Evolutionary conservation across 2,797 vertebrate genomes (phyloP).

Genomic region (Zalophus californianus): DNA sequence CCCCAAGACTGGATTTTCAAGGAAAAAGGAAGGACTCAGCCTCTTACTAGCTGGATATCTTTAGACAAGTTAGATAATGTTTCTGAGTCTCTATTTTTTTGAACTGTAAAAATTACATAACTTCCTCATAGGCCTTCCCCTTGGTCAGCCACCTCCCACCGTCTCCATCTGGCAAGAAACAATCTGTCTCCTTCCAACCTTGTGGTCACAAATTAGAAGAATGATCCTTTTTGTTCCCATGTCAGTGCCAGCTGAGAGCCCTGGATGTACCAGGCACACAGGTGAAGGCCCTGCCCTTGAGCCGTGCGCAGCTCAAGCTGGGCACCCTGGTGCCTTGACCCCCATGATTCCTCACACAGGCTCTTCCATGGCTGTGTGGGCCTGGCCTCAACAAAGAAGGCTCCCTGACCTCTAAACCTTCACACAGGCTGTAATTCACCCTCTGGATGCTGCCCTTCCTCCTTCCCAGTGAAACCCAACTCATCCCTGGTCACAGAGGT

Average conservation of each 20-base stretch:
- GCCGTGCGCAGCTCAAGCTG: neutral
- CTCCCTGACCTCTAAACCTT: neutral
- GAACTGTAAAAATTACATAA: neutral
- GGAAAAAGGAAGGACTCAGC: neutral
- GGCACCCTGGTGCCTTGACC: neutral
- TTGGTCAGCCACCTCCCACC: neutral
- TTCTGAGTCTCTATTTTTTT: neutral
- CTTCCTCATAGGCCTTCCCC: neutral
- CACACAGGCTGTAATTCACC: fast-evolving
- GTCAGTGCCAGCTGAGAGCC: neutral
- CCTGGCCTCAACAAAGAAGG: neutral
- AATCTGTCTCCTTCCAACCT: neutral
- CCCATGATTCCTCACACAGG: neutral
- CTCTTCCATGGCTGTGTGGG: neutral
- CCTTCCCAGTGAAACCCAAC: neutral
- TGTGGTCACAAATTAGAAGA: neutral
- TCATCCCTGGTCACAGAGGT: neutral
- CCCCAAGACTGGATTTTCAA: neutral
- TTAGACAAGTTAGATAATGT: neutral
- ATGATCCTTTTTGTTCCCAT: neutral
- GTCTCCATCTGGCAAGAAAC: neutral
- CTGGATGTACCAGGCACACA: neutral
- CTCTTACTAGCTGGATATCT: neutral
- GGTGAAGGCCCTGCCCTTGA: no score
- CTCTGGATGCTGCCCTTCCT: neutral